Base-by-base conservation (phyloP, 2,113 vertebrate species). In the Laterallus jamaicensis region DNA sequence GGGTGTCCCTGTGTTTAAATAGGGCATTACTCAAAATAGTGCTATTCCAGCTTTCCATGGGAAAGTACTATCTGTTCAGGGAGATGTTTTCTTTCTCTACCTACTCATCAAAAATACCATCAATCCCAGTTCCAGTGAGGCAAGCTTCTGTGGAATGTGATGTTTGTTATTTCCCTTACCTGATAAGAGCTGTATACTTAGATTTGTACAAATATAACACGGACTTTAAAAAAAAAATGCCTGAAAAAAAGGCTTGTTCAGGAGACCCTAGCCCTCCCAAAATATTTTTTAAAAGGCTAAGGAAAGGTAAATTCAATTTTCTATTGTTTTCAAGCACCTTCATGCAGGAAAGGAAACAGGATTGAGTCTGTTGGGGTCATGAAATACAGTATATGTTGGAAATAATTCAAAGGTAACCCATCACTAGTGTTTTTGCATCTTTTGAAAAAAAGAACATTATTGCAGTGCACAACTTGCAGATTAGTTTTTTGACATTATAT, bases 1-100 rank as follows among this genome's bases (percentile, higher is more conserved):
- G 95, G 93, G 93, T 97, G 96, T 96, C 96, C 93, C 95, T 96
- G 73, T 54, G 88, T 89, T 96, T 94, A 95, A 96, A 71, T 92
- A 97, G 93, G 82, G 88, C 95, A 91, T 84, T 92, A 90, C 96
- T 96, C 90, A 97, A 96, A 97, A 97, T 97, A 97, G 95, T 96
- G 78, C 88, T 31, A 92, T 94, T 91, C 64, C 92, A 90, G 83
- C 93, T 96, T 94, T 88, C 93, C 96, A 96, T 96, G 95, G 96
- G 96, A 97, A 97, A 96, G 95, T 95, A 96, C 96, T 97, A 95
- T 94, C 93, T 97, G 96, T 96, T 97, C 95, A 94, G 60, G 10
- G 56, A 95, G 82, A 96, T 94, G 80, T 97, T 97, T 96, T 96
- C 69, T 96, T 97, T 96, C 93, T 91, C 54, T 93, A 94, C 95